Base-by-base conservation (phyloP, 2,888 invertebrate species). In the Prosopocoilus inquinatus region DNA sequence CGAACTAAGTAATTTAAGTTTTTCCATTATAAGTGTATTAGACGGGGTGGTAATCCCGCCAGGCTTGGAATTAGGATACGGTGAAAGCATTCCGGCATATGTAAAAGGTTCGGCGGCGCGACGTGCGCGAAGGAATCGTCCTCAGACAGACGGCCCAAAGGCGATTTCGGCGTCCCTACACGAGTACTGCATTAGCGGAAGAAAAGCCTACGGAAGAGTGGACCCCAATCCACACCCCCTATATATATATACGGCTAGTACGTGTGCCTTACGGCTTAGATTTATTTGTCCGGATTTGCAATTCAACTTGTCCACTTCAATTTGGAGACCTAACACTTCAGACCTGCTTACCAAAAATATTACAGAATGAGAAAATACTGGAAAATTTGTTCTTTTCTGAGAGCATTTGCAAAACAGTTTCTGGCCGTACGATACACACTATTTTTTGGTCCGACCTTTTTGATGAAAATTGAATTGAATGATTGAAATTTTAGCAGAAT, bases 111-210 rank as follows among this genome's bases (percentile, higher is more conserved):
- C 50, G 53, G 55, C 50, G 52, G 48, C 56, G 68, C 62, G 64
- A 67, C 68, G 69, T 69, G 68, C 63, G 61, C 39, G 69, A 64
- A 66, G 68, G 67, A 67, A 59, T 70, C 69, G 70, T 67, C 68
- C 70, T 65, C 61, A 63, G 69, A 67, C 67, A 70, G 69, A 67
- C 67, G 71, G 67, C 73, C 76, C 74, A 74, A 75, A 76, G 75
- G 75, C 75, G 75, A 75, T 77, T 76, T 74, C 68, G 66, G 65
- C 69, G 68, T 72, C 75, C 73, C 75, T 71, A 77, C 77, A 77
- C 74, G 75, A 67, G 72, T 75, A 70, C 71, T 76, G 76, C 77
- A 77, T 77, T 77, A 77, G 70, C 68, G 69, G 61, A 66, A 73
- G 73, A 71, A 73, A 73, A 71, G 72, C 72, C 71, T 64, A 64